A percentile compares a stretch with the other conserved stretches of the same genome.
Conservation (phyloP, 2,888 invertebrate genomes). For the Cyclophora albipunctata region DNA sequence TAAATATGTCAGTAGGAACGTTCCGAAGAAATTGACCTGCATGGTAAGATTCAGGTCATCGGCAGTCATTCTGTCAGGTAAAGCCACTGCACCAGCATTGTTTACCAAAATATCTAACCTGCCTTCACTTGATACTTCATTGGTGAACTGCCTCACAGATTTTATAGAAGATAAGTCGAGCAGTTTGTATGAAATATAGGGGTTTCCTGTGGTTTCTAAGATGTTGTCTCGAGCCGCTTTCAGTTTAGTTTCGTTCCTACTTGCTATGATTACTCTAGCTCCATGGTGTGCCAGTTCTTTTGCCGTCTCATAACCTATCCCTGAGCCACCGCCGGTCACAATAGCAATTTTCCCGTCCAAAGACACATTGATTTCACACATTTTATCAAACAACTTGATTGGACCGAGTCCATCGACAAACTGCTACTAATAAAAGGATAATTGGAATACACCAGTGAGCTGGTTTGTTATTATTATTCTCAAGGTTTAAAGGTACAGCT, state of each 20-base stretch:
- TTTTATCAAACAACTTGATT: conserved; percentile 11
- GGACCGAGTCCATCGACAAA: conserved; percentile 5
- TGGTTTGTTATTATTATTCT: conserved; percentile 19
- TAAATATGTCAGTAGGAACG: conserved; percentile 82
- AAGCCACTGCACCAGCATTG: conserved; percentile 72
- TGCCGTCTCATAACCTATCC: conserved; percentile 60
- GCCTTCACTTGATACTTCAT: conserved; percentile 48
- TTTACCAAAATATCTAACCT: conserved; percentile 71
- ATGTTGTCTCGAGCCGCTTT: conserved; percentile 46
- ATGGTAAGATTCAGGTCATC: conserved; percentile 80
- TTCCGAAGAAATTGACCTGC: conserved; percentile 83
- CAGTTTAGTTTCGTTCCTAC: conserved; percentile 63
- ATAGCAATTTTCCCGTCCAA: conserved; percentile 54
- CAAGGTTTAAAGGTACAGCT: conserved; percentile 24
- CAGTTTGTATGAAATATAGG: conserved; percentile 38
- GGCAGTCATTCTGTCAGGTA: conserved; percentile 65
- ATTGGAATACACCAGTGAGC: conserved; percentile 8
- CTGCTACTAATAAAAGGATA: conserved; percentile 21
- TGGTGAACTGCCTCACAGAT: conserved; percentile 73
- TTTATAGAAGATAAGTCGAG: conserved; percentile 62
- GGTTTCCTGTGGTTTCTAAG: conserved; percentile 41
- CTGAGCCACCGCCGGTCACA: conserved; percentile 60
- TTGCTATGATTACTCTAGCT: conserved; percentile 68
- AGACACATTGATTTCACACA: conserved; percentile 38
- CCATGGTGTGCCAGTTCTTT: conserved; percentile 61